Evolutionary conservation across 35 echinoderm and acorn worm species (phyloP), one percentile per base, ranked within the genome.

Genomic region (Anneissia japonica): DNA sequence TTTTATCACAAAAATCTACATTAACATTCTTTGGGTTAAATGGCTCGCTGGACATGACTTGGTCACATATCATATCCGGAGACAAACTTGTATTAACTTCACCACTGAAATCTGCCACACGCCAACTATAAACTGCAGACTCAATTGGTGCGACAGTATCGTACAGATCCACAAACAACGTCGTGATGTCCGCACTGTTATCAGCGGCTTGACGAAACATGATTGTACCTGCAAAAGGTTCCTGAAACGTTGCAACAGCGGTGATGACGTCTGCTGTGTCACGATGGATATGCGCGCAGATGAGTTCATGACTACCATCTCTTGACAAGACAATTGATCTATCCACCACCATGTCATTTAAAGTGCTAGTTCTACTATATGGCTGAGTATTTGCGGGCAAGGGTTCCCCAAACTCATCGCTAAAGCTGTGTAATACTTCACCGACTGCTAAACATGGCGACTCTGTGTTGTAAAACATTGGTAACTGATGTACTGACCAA

Each of bases 141-240:
- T 34, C 83, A 0, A 89, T 84, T 0, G 89, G 88, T 21, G 80
- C 82, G 19, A 77, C 72, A 38, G 80, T 79, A 81, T 88, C 83
- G 41, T 83, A 93, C 21, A 94, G 36, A 39, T 94, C 92, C 0
- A 93, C 89, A 55, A 89, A 91, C 32, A 99, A 83, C 0, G 88
- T 87, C 0, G 95, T 97, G 11, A 38, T 79, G 23, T 88, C 43
- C 16, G 28, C n/a, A 64, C 77, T 33, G 40, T 84, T 73, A 77
- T 39, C 37, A 9, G 55, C 35, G 31, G 32, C 39, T 56, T 94
- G 96, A 10, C 96, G 89, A 32, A 94, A 85, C 43, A 86, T 91
- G 26, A 99, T 84, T 0, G 83, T 91, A 77, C 96, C 96, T 19
- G 92, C 86, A 56, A 99, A 74, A 0, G 96, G 96, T 34, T 87